A percentile compares a stretch with the other conserved stretches of the same genome.
Evolutionary conservation across 2,797 vertebrate genomes (phyloP).

Genomic region (Cossypha dichroa): DNA sequence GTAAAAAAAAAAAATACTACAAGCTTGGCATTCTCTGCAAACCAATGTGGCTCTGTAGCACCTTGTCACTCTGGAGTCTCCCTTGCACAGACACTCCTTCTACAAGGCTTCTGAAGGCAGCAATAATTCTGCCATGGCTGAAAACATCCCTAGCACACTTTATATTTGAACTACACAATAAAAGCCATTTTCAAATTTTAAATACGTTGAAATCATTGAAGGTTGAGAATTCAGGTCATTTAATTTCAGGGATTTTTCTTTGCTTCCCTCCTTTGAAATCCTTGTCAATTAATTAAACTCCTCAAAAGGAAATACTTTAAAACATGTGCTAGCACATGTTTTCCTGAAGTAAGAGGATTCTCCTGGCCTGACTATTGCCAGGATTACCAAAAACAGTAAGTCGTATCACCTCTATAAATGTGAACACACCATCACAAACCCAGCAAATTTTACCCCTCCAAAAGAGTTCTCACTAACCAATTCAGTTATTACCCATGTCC

Average conservation of each 20-base stretch:
- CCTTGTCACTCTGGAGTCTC: fast-evolving
- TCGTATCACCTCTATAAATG: neutral
- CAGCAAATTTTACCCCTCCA: neutral
- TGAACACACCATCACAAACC: neutral
- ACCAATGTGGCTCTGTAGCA: fast-evolving
- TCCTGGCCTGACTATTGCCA: neutral
- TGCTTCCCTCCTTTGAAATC: neutral
- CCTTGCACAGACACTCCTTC: fast-evolving
- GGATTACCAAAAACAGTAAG: neutral
- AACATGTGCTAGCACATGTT: neutral
- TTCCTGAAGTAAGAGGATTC: neutral
- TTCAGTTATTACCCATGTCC: neutral
- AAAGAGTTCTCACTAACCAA: neutral
- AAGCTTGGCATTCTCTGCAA: neutral
- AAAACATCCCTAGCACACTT: neutral
- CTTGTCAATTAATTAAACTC: neutral
- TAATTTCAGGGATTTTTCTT: neutral
- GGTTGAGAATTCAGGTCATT: neutral
- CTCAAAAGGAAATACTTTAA: neutral
- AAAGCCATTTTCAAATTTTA: neutral
- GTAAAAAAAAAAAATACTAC: neutral
- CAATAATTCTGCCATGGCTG: neutral
- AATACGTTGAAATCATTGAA: neutral
- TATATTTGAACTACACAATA: neutral
- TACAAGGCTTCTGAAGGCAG: neutral